Evolutionary conservation across 2,797 vertebrate species (phyloP).

Genomic region (Schizopygopsis malacanthus): DNA sequence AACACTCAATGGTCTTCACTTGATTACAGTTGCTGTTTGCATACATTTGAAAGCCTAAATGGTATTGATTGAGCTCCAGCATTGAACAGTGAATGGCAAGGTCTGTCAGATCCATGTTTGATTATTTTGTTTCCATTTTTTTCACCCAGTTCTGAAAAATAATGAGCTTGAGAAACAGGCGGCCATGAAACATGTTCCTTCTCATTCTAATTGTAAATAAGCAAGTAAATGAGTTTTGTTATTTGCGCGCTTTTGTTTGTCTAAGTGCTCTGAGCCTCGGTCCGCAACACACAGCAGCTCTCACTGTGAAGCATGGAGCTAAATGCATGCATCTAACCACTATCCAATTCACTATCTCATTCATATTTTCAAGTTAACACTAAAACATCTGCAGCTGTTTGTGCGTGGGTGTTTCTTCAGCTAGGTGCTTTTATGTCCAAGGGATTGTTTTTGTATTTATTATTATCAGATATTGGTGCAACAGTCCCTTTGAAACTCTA

Average conservation of each 20-base stretch:
- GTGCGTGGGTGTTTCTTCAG: neutral
- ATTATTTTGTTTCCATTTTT: conserved; percentile 11
- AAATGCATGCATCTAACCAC: conserved; percentile 14
- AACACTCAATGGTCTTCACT: neutral
- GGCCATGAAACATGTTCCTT: neutral
- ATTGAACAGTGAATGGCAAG: conserved; percentile 7
- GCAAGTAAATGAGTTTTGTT: conserved; percentile 50
- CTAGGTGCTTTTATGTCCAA: neutral
- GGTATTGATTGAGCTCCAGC: conserved; percentile 17
- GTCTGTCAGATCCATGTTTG: conserved; percentile 26
- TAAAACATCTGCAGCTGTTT: neutral
- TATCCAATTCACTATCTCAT: conserved; percentile 7
- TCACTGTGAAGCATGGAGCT: neutral
- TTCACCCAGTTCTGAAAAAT: conserved; percentile 24
- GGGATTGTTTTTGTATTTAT: neutral
- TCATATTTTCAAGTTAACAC: neutral
- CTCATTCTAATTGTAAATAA: conserved; percentile 45
- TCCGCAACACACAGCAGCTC: neutral
- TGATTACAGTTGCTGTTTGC: conserved; percentile 7
- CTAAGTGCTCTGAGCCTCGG: neutral
- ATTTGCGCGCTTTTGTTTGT: conserved; percentile 42
- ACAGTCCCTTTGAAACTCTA: neutral
- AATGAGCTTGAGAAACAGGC: conserved; percentile 43
- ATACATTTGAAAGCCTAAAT: conserved; percentile 1
- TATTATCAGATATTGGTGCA: neutral